These are phyloP conservation scores for Drosophila tropicalis DNA, from an alignment of 1,140 invertebrate genomes.

Conservation along the genomic window DNA sequence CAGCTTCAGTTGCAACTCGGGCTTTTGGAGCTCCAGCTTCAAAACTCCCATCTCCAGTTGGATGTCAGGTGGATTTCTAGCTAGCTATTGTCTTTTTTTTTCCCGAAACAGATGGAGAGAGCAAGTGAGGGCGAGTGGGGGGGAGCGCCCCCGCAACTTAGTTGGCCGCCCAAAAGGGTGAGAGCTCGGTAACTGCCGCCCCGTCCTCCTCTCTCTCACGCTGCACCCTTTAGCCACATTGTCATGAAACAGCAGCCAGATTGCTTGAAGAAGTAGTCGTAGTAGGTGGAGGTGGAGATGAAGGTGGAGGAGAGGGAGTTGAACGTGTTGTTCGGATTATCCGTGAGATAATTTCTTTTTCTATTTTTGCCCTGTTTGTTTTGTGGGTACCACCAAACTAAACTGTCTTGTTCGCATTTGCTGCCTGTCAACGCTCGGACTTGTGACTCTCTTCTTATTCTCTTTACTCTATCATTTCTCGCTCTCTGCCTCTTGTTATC, in stretches of 20 bases:
- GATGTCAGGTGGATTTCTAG: conserved; percentile 56
- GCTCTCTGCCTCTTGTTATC: conserved; percentile 15
- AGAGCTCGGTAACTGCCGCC: conserved; percentile 54
- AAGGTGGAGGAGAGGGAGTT: conserved; percentile 29
- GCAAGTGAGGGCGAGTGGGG: not conserved
- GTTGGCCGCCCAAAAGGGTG: conserved; percentile 68
- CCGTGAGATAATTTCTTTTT: conserved; percentile 79
- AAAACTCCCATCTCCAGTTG: conserved; percentile 5
- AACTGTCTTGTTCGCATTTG: conserved; percentile 79
- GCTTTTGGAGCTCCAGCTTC: not conserved
- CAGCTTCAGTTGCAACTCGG: conserved; percentile 1
- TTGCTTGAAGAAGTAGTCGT: conserved; percentile 20
- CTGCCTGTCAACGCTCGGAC: conserved; percentile 75
- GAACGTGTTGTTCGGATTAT: conserved; percentile 80
- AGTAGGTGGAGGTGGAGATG: not conserved
- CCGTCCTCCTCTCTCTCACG: not conserved
- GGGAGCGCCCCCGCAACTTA: conserved; percentile 56
- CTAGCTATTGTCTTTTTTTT: conserved; percentile 45
- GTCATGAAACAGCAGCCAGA: conserved; percentile 41
- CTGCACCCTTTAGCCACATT: conserved; percentile 11
- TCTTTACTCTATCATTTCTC: not conserved
- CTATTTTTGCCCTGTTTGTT: conserved; percentile 30
- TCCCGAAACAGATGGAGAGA: not conserved
- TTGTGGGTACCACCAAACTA: conserved; percentile 44
- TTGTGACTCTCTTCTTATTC: conserved; percentile 1